Conservation (phyloP, 53 echinoderm and acorn worm genomes). For the Astropecten irregularis region DNA sequence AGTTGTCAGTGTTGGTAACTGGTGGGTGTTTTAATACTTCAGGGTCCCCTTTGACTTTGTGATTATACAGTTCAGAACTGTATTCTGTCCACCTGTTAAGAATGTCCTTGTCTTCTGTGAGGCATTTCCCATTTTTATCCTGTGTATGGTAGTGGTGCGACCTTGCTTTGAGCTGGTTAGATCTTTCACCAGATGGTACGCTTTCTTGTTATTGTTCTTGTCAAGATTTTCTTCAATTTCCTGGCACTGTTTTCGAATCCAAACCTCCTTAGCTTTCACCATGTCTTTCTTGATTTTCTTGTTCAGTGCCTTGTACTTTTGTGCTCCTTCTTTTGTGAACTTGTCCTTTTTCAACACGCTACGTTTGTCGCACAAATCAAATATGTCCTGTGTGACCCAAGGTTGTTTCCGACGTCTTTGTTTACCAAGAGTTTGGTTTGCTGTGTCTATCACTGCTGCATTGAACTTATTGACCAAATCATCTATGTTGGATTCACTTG, state of each 20-base stretch:
- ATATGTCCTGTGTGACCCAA: constrained; percentile 2
- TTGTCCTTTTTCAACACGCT: neutral
- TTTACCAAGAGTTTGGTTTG: constrained; percentile 15
- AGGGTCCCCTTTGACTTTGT: neutral
- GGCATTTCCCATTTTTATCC: neutral
- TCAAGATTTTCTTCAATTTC: neutral
- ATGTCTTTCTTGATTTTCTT: neutral
- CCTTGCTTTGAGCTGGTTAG: neutral
- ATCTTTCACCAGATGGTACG: neutral
- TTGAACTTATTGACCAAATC: neutral
- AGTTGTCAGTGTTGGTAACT: neutral
- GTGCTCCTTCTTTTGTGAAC: neutral
- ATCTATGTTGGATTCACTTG: neutral
- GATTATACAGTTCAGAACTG: neutral
- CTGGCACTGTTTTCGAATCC: neutral
- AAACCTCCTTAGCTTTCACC: neutral
- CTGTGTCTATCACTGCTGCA: too few relatives aligned
- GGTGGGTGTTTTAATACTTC: neutral
- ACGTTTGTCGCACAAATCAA: neutral
- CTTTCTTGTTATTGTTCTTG: neutral
- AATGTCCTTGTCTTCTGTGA: neutral
- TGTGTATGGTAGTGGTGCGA: neutral
- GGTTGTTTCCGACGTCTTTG: neutral
- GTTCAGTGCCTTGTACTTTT: neutral
- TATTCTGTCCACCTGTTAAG: neutral